Evolutionary conservation across 2,797 vertebrate species (phyloP).

Genomic region (Arremon brunneinucha): DNA sequence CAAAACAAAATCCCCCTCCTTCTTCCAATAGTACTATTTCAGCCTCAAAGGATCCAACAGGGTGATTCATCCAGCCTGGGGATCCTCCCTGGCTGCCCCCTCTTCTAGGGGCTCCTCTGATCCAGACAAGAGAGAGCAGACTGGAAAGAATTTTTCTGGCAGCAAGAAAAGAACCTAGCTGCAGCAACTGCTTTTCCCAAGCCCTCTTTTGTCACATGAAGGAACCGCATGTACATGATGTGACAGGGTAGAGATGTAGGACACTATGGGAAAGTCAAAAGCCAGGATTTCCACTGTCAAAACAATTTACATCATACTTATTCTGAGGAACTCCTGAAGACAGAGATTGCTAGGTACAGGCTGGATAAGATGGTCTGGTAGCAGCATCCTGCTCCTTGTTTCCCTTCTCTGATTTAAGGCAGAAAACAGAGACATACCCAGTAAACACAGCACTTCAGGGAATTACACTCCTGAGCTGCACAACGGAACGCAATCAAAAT

Average conservation of each 20-base stretch:
- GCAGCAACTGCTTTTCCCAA: neutral
- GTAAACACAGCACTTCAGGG: neutral
- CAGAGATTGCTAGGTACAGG: neutral
- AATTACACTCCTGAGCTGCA: neutral
- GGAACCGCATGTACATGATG: neutral
- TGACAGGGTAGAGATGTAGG: neutral
- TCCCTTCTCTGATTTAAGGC: neutral
- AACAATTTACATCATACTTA: neutral
- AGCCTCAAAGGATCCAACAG: neutral
- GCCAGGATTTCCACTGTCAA: neutral
- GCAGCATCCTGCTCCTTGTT: neutral
- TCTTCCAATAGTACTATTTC: neutral
- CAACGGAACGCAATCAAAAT: neutral
- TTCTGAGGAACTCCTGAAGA: neutral
- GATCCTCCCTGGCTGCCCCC: neutral
- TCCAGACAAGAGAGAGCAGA: neutral
- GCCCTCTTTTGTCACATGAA: neutral
- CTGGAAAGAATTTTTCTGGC: constrained; percentile 35
- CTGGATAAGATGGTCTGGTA: neutral
- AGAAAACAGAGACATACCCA: neutral
- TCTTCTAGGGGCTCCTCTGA: constrained; percentile 7
- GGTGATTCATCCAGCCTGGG: constrained; percentile 1
- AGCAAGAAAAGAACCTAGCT: neutral
- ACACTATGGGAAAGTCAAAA: neutral
- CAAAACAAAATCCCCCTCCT: neutral